These are phyloP conservation scores for Arrhamphus sclerolepis DNA, from an alignment of 2,797 vertebrate species.

Conservation along the genomic window DNA sequence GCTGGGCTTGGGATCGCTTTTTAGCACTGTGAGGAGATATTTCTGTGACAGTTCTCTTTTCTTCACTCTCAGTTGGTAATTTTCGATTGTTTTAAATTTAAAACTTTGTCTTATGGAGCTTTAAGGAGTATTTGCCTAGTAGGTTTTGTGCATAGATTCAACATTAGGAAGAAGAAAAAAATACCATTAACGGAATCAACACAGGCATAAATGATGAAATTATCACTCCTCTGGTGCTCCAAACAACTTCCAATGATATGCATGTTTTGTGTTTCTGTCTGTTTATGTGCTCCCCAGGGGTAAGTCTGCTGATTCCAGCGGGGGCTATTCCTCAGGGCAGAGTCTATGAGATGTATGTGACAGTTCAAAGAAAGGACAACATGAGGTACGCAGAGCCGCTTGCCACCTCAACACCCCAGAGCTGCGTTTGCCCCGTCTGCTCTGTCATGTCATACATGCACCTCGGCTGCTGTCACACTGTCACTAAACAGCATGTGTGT, in stretches of 20 bases:
- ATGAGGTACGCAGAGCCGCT: constrained; percentile 86
- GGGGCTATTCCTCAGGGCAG: constrained; percentile 96
- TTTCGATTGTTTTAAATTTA: background rate
- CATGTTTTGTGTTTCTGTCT: constrained; percentile 28
- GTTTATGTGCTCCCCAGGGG: constrained; percentile 80
- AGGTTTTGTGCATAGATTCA: background rate
- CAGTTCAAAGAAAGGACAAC: constrained; percentile 96
- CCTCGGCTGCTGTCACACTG: constrained; percentile 38
- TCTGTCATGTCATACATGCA: constrained; percentile 29
- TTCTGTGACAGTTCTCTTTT: too few relatives aligned
- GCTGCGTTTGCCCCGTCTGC: constrained; percentile 51
- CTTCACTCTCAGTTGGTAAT: too few relatives aligned
- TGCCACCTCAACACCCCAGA: constrained; percentile 26
- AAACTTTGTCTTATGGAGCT: background rate
- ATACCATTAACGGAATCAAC: background rate
- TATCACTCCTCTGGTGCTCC: background rate
- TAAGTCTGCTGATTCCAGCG: constrained; percentile 95
- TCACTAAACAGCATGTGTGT: constrained; percentile 37
- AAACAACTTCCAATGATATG: constrained; percentile 7
- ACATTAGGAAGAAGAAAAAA: background rate
- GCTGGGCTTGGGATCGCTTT: too few relatives aligned
- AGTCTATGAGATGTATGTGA: constrained; percentile 99
- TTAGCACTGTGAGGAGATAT: too few relatives aligned
- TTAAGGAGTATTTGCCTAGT: background rate
- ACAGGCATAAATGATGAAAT: too few relatives aligned